A percentile compares a stretch with the other conserved stretches of the same genome.
phyloP scores from a whole-genome alignment of 2,888 invertebrate species.

The Lissonota sp. region DNA sequence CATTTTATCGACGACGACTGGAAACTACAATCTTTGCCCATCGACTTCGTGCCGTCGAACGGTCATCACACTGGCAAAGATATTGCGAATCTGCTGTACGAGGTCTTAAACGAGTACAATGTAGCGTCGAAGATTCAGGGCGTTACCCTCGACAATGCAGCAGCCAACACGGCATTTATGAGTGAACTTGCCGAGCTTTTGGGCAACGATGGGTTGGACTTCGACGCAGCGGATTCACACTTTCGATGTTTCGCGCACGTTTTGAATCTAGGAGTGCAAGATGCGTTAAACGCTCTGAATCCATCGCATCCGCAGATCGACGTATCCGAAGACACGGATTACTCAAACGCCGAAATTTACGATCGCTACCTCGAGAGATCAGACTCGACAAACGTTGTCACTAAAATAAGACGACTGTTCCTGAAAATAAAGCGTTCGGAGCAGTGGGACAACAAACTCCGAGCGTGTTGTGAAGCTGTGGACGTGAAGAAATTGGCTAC shows the following conservation, averaged over 20 bases:
- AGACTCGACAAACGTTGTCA: not conserved
- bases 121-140: constrained; percentile 38
- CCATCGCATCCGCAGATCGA: not conserved
- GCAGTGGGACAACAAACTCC: constrained; percentile 31
- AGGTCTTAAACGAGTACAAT: constrained; percentile 41
- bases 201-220: constrained; percentile 23
- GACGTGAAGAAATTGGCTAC: constrained; percentile 32
- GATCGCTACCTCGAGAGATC: not conserved
- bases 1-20: constrained; percentile 64
- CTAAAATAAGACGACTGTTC: constrained; percentile 18
- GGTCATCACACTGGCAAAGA: constrained; percentile 57
- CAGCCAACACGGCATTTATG: constrained; percentile 51
- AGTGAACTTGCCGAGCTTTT: constrained; percentile 32
- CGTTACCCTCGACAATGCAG: constrained; percentile 53
- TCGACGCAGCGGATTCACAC: constrained; percentile 44
- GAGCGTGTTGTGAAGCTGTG: constrained; percentile 24
- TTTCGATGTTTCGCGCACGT: constrained; percentile 51
- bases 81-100: constrained; percentile 53
- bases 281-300: constrained; percentile 7
- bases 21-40: constrained; percentile 58
- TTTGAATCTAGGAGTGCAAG: constrained; percentile 48
- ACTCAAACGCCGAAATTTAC: not conserved
- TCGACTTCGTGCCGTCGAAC: constrained; percentile 65
- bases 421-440: constrained; percentile 43
- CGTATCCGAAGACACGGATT: not conserved